Evolutionary conservation across 2,888 invertebrate species (phyloP), one percentile per base, ranked within the genome.

Genomic region (Drosophila yooni): DNA sequence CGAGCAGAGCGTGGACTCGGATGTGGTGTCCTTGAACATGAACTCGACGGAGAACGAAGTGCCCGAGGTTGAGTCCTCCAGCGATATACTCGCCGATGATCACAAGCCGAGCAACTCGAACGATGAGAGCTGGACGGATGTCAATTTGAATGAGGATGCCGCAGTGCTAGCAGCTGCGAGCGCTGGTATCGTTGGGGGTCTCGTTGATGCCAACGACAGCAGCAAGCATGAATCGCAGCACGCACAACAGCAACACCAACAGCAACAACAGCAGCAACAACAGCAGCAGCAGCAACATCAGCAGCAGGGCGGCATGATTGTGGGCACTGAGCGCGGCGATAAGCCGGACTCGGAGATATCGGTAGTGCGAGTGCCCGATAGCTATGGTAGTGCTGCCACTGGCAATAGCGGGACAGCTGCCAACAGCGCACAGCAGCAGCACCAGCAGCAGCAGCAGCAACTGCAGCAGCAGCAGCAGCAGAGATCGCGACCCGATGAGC

Each of bases 101-200:
- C 96, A 96, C 84, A 96, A 96, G 92, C 95, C 95, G 38, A 94
- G 94, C 73, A 94, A 95, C 48, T 95, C 95, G 76, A 96, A 96
- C 81, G 98, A 98, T 89, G 98, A 98, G 89, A 97, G 97, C 57
- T 98, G 98, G 98, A 98, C 98, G 1, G 98, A 98, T 91, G 98
- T 98, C 48, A 98, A 98, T 92, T 94, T 98, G 58, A 98, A 98
- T 91, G 98, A 98, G 91, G 98, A 97, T 70, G 95, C 95, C 1
- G 91, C 92, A 51, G 91, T 91, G 8, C 91, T 91, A 58, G 83
- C 91, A 10, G 76, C 79, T 4, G 89, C 84, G 25, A 84, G 65
- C 15, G 83, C 88, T 0, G 88, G 83, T 3, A 64, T 88, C 29
- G 88, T 88, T 3, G 83, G 52, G 3, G 88, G 86, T 7, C 76